Conservation (phyloP, 1,140 invertebrate genomes). For the Zophobas morio region DNA sequence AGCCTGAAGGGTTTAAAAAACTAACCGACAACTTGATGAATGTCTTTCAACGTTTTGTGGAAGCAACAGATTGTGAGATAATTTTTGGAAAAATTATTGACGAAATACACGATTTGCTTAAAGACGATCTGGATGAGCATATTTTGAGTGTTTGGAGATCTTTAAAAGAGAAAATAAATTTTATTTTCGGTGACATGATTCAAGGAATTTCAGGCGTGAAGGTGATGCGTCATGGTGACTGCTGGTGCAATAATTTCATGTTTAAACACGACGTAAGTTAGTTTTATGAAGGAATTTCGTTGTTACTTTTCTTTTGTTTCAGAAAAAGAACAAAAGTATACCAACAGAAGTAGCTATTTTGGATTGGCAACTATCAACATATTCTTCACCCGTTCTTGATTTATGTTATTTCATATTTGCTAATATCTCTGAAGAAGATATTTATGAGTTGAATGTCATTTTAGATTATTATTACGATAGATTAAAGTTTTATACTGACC, state of each 20-base stretch:
- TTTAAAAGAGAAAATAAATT: constrained; percentile 36
- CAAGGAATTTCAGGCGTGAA: constrained; percentile 64
- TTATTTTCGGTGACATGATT: constrained; percentile 66
- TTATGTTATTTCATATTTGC: constrained; percentile 73
- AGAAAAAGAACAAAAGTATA: constrained; percentile 4
- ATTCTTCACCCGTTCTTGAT: constrained; percentile 73
- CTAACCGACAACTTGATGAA: neutral
- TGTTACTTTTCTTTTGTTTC: constrained; percentile 3
- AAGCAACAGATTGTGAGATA: constrained; percentile 9
- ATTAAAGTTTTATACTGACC: neutral
- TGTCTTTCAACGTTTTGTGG: constrained; percentile 63
- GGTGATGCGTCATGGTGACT: constrained; percentile 55
- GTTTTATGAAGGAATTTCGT: neutral
- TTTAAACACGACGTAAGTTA: constrained; percentile 57
- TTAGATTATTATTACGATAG: constrained; percentile 71
- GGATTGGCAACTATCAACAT: constrained; percentile 73
- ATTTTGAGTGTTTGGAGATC: constrained; percentile 18
- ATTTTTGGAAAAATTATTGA: constrained; percentile 21
- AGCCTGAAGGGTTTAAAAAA: constrained; percentile 60
- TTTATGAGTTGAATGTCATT: constrained; percentile 67
- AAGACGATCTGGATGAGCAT: constrained; percentile 44
- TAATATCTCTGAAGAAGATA: constrained; percentile 69
- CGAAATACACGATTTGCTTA: constrained; percentile 32
- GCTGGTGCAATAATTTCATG: constrained; percentile 59
- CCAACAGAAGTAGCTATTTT: constrained; percentile 58